Percentiles rank a stretch among this genome's conserved stretches.
phyloP scores from a whole-genome alignment of 2,888 invertebrate species.

The Escarpia spicata region DNA sequence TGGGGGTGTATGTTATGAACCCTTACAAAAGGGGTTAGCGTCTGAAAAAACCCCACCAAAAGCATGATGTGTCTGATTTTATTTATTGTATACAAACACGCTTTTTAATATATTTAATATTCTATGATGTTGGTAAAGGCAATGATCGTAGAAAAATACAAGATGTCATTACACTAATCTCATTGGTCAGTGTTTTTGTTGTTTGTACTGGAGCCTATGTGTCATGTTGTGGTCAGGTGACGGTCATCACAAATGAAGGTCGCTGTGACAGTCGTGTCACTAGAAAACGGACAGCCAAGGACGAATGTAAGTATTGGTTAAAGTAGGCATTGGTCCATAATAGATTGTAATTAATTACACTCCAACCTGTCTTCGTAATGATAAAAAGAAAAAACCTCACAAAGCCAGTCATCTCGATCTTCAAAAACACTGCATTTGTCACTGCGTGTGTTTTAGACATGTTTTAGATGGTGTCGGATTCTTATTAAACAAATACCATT shows the following conservation, averaged over 20 bases:
- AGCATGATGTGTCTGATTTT: too few species aligned
- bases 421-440: too few species aligned
- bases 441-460: too few species aligned
- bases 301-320: slow-evolving; percentile 59
- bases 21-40: too few species aligned
- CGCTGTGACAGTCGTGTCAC: slow-evolving; percentile 63
- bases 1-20: too few species aligned
- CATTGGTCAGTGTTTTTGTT: not conserved
- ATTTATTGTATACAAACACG: not conserved
- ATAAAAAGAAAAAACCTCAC: not conserved
- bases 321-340: not conserved
- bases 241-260: slow-evolving; percentile 63
- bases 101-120: slow-evolving; percentile 13
- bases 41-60: too few species aligned
- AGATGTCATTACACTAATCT: not conserved
- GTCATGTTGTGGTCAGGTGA: slow-evolving; percentile 48
- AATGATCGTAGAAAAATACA: too few species aligned
- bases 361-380: not conserved
- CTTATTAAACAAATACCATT: too few species aligned
- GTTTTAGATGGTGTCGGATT: too few species aligned
- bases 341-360: not conserved
- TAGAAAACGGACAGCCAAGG: slow-evolving; percentile 63
- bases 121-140: not conserved
- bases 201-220: not conserved
- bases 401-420: too few species aligned